Conservation (phyloP, 2,888 invertebrate species). For the Tenthredo mesomela region DNA sequence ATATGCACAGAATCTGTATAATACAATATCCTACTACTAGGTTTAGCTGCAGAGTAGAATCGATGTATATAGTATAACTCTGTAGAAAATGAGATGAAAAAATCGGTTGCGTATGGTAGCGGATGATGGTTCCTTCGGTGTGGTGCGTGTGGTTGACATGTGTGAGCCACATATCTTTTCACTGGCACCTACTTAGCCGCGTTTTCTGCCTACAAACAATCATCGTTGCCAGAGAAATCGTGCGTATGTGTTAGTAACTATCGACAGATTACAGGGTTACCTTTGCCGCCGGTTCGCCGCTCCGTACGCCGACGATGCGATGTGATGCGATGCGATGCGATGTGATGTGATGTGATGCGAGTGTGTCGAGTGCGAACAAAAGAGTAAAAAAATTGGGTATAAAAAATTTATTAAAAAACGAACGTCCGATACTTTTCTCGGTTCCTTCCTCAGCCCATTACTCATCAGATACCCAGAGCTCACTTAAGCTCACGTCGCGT, state of each 20-base stretch:
- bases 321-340: not conserved
- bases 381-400: not conserved
- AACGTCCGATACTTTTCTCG: not conserved
- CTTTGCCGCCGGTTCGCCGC: conserved; percentile 54
- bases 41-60: not conserved
- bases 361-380: conserved; percentile 15
- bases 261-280: conserved; percentile 63
- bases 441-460: conserved; percentile 10
- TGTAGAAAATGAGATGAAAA: not conserved
- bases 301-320: not conserved
- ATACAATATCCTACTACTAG: conserved; percentile 20
- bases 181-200: conserved; percentile 54
- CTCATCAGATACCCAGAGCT: conserved; percentile 5
- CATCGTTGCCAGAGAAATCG: conserved; percentile 53
- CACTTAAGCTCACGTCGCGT: not conserved
- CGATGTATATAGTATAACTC: not conserved
- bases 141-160: not conserved
- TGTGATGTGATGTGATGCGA: not conserved
- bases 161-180: conserved; percentile 38
- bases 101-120: conserved; percentile 32
- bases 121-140: conserved; percentile 6
- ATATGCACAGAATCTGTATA: not conserved
- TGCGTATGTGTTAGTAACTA: conserved; percentile 54
- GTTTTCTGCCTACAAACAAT: conserved; percentile 55
- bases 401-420: conserved; percentile 32